Evolutionary conservation across 2,888 invertebrate species (phyloP), one percentile per base, ranked within the genome.

Genomic region (Scelioninae gen. 2): DNA sequence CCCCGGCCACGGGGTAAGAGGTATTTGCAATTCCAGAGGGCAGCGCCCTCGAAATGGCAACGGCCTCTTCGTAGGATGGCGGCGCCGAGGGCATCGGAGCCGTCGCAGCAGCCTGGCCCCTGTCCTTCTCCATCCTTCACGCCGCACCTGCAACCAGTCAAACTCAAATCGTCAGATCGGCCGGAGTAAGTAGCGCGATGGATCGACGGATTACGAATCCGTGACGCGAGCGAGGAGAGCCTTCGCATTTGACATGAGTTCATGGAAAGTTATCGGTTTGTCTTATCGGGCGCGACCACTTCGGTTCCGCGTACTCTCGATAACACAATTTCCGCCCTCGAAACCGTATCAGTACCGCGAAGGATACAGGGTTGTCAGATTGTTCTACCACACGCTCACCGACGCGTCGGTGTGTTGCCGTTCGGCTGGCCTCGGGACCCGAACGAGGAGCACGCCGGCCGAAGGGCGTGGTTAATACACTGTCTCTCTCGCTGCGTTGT

Each of bases 31-130:
- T 53, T 7, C 76, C 43, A 22, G 55, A 43, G 1, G 76, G 69
- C n/a, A 50, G 18, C 10, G 25, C 68, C 15, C 68, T 72, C 33
- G 77, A 75, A 43, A 78, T 73, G 15, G 80, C 81, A 10, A 84
- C 75, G 9, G 84, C 84, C 61, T 84, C 84, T 55, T 84, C 83
- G 33, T 84, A 84, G 18, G 84, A 83, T 13, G 84, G 84, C 1
- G 84, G 84, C n/a, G 83, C 83, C 3, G 81, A 69, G 0, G 82
- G 81, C 18, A 81, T 68, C 2, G 81, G 80, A 18, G 77, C 77
- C 0, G 77, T 43, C 13, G 67, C 74, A 33, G 72, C 69, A 22
- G 52, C 78, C 18, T 72, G 75, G 39, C 48, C 70, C 19, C 31
- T 67, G 68, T 15, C 75, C 74, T 64, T 77, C 61, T 67, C 76